Percentiles rank a stretch among this genome's conserved stretches.
Evolutionary conservation across 2,888 invertebrate species (phyloP).

Genomic region (Parnassius smintheus): DNA sequence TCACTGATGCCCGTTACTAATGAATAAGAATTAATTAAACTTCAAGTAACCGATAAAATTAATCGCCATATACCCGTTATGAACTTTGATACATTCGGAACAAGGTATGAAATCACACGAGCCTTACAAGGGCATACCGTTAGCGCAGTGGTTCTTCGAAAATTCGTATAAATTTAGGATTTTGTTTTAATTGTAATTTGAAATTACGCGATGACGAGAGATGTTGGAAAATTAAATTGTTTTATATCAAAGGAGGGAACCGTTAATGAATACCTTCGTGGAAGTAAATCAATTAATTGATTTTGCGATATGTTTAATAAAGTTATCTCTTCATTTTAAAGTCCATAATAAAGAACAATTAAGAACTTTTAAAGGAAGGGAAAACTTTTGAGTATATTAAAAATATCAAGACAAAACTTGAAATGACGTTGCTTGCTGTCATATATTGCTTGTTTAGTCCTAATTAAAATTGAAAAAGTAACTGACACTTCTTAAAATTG

Average conservation of each 20-base stretch:
- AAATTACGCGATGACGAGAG: constrained; percentile 34
- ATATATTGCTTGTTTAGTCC: no score
- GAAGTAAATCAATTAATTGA: constrained; percentile 21
- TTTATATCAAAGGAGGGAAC: constrained; percentile 11
- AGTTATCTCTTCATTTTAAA: constrained; percentile 18
- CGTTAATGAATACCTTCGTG: neutral
- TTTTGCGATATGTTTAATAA: constrained; percentile 11
- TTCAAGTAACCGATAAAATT: constrained; percentile 51
- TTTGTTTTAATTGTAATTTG: constrained; percentile 51
- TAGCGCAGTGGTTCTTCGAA: constrained; percentile 56
- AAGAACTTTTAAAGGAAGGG: neutral
- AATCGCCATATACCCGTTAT: constrained; percentile 38
- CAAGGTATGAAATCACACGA: constrained; percentile 43
- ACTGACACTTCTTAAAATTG: no score
- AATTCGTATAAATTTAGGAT: constrained; percentile 66
- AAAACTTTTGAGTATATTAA: no score
- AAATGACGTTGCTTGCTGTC: no score
- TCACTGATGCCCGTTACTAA: constrained; percentile 67
- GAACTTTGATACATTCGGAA: constrained; percentile 39
- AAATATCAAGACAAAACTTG: no score
- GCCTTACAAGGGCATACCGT: constrained; percentile 47
- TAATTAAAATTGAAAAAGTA: no score
- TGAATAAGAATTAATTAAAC: constrained; percentile 78
- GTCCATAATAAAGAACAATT: neutral
- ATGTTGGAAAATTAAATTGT: constrained; percentile 22